These are phyloP conservation scores for Trichogramma dendrolimi DNA, from an alignment of 2,888 invertebrate species.

Conservation along the genomic window DNA sequence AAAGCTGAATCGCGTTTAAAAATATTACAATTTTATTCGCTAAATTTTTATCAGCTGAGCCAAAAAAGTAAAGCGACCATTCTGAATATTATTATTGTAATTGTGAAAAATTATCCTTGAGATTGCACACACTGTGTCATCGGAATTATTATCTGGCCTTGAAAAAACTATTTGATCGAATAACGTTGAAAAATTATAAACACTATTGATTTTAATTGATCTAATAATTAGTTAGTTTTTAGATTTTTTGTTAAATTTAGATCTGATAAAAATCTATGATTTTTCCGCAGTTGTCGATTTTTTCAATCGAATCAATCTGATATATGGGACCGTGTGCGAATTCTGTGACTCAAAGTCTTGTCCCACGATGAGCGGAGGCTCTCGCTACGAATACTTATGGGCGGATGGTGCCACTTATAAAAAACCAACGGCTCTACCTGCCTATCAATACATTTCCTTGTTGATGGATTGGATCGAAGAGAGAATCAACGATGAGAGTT, in stretches of 20 bases:
- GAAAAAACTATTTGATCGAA: constrained; percentile 2
- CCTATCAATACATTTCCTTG: constrained; percentile 75
- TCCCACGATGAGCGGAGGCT: constrained; percentile 87
- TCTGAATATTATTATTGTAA: too few species aligned
- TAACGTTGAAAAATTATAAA: not conserved
- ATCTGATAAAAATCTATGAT: too few species aligned
- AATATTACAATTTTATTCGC: not conserved
- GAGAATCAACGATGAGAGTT: constrained; percentile 81
- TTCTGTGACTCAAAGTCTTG: constrained; percentile 79
- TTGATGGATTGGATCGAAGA: constrained; percentile 90
- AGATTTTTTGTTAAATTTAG: too few species aligned
- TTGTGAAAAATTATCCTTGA: too few species aligned
- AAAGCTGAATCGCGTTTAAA: not conserved
- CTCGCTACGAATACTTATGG: constrained; percentile 87
- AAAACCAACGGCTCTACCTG: constrained; percentile 76
- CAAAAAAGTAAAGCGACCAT: not conserved
- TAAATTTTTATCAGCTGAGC: constrained; percentile 9
- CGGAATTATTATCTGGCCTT: not conserved
- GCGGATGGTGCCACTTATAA: constrained; percentile 76
- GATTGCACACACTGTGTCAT: too few species aligned
- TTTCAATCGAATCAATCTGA: constrained; percentile 87
- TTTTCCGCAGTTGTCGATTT: constrained; percentile 78
- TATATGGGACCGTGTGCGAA: constrained; percentile 84
- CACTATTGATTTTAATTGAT: too few species aligned
- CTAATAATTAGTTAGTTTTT: too few species aligned